phyloP scores from a whole-genome alignment of 1,140 invertebrate genomes.

The Wiebesia pumilae region DNA sequence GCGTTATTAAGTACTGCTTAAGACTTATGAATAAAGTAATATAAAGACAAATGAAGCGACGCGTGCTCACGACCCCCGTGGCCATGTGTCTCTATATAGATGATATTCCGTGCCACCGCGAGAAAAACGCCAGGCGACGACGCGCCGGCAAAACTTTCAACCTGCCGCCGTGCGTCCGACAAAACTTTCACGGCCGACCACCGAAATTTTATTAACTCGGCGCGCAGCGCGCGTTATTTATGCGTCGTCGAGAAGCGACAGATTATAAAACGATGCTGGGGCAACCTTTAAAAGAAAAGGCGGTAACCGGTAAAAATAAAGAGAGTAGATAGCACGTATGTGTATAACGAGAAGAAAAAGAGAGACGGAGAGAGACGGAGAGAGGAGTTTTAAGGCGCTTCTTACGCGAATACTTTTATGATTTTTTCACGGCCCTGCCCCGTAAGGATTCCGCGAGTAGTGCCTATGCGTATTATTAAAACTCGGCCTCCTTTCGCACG shows the following conservation, averaged over 20 bases:
- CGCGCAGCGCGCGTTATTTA: constrained; percentile 45
- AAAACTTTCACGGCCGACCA: constrained; percentile 32
- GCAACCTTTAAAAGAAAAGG: constrained; percentile 41
- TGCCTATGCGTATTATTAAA: constrained; percentile 49
- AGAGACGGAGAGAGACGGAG: background rate
- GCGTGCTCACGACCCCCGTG: constrained; percentile 30
- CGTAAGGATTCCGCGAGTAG: constrained; percentile 21
- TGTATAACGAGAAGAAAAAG: background rate
- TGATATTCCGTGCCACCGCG: background rate
- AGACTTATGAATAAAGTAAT: constrained; percentile 55
- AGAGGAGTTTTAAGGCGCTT: constrained; percentile 12
- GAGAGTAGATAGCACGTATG: constrained; percentile 2
- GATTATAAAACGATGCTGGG: constrained; percentile 48
- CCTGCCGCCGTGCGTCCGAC: background rate
- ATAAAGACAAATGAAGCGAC: constrained; percentile 53
- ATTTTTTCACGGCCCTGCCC: constrained; percentile 44
- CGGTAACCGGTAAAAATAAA: constrained; percentile 36
- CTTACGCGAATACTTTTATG: constrained; percentile 39
- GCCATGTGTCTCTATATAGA: constrained; percentile 31
- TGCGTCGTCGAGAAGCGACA: constrained; percentile 42
- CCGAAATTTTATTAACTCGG: constrained; percentile 53
- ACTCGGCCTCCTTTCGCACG: constrained; percentile 50
- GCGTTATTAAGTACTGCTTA: constrained; percentile 55
- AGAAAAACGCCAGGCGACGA: constrained; percentile 18
- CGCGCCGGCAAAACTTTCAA: constrained; percentile 20